Evolutionary conservation across 2,113 vertebrate species (phyloP), one percentile per base, ranked within the genome.

Genomic region (Silurus asotus): DNA sequence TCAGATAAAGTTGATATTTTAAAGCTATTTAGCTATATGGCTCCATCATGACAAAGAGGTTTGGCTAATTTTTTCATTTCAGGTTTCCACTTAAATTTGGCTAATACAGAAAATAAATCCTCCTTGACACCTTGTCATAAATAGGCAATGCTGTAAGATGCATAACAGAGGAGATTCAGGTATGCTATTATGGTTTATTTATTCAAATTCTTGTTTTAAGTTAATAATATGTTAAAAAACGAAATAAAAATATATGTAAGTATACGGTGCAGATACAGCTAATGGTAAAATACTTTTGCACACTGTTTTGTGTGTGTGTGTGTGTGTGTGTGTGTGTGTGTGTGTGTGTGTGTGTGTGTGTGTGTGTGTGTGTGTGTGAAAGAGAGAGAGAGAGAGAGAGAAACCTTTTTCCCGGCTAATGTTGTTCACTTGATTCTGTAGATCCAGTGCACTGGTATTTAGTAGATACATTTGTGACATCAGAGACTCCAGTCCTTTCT

Each of bases 381-480:
- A 56, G 55, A 56, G 8, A 56, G 65, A 69, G 51, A 28, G 5
- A 72, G 37, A 62, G 56, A 17, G 23, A n/a, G 58, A 58, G n/a
- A 64, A 2, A 87, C 86, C 70, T 76, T 61, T 83, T 51, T n/a
- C 3, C 23, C 77, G 49, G 28, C 25, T 87, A 25, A 87, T 82
- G 87, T 56, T 65, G 65, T 85, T 20, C 49, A 87, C 56, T 37
- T 8, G 69, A 74, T 48, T 0, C 13, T 82, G 67, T 55, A 86
- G 49, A 9, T 76, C 58, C 15, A 80, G 55, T 9, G 88, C 17
- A 77, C 48, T 89, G 19, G 81, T 45, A 64, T 87, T 89, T 20
- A 89, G 79, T 37, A 74, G 58, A 58, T 85, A 15, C 8, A 89
- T 28, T 70, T 89, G 86, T 59, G 67, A 76, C 80, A 48, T 67